phyloP scores from a whole-genome alignment of 2,797 vertebrate genomes.

The Gorsachius magnificus region DNA sequence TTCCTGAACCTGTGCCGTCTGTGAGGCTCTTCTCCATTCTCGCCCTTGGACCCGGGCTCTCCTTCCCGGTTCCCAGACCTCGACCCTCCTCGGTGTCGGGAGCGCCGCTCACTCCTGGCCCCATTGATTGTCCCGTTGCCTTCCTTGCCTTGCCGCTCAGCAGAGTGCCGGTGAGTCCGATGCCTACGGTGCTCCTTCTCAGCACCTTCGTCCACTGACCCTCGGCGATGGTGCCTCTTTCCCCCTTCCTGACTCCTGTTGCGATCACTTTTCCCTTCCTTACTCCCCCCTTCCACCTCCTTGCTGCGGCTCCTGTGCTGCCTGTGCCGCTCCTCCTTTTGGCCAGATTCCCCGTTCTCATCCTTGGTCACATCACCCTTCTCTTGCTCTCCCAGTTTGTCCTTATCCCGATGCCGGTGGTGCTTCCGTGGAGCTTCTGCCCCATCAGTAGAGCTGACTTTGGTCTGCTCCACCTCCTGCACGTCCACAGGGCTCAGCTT shows the following conservation, averaged over 20 bases:
- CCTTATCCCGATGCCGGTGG: slow-evolving; percentile 79
- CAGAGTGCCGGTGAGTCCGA: slow-evolving; percentile 73
- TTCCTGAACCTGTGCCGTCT: slow-evolving; percentile 80
- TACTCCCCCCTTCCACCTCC: slow-evolving; percentile 77
- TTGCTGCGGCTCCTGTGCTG: slow-evolving; percentile 87
- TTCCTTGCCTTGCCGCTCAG: slow-evolving; percentile 76
- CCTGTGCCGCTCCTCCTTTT: slow-evolving; percentile 79
- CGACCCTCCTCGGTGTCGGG: slow-evolving; percentile 83
- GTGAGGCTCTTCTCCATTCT: slow-evolving; percentile 79
- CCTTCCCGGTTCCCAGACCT: slow-evolving; percentile 76
- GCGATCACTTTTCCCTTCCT: slow-evolving; percentile 75
- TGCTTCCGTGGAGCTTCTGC: slow-evolving; percentile 74
- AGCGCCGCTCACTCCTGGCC: slow-evolving; percentile 76
- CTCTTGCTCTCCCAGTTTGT: slow-evolving; percentile 73
- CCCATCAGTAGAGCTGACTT: slow-evolving; percentile 12
- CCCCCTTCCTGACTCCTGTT: slow-evolving; percentile 77
- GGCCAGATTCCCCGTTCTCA: slow-evolving; percentile 70
- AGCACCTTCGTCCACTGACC: slow-evolving; percentile 76
- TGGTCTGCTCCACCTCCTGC: slow-evolving; percentile 50
- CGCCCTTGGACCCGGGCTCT: slow-evolving; percentile 61
- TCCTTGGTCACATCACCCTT: slow-evolving; percentile 39
- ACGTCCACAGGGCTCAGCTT: slow-evolving; percentile 59
- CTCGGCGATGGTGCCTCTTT: slow-evolving; percentile 74
- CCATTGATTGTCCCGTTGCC: slow-evolving; percentile 79
- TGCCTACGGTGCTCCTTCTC: slow-evolving; percentile 78